Evolutionary conservation across 1,140 invertebrate genomes (phyloP), one percentile per base, ranked within the genome.

Genomic region (Lasaia peninsularis): DNA sequence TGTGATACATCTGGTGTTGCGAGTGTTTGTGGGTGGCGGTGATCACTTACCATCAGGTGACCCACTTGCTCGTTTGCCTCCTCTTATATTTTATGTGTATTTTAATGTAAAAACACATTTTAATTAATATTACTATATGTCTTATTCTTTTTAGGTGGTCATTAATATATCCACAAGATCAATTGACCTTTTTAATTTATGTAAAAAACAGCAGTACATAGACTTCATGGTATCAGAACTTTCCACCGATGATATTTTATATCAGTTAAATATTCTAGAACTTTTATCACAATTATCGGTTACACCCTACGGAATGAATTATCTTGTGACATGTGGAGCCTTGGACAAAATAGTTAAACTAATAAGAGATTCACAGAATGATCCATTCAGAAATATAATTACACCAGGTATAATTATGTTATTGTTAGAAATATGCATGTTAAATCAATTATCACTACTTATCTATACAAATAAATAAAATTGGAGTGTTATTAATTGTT

Each of bases 241-340:
- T 6, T 86, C 94, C 33, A 92, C 90, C 50, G 91, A 93, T 62
- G 96, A 97, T 88, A 86, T 96, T 40, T 79, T 97, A 31, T 80
- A 95, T 11, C 93, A 95, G 73, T 81, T 96, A 48, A 96, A 95
- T 75, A 92, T 94, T 35, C 74, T 97, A 40, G 94, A 96, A 83
- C 75, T 95, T n/a, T 67, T 97, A 9, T 93, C 93, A 8, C 91
- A 92, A 48, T 84, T 97, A 32, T 93, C 92, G 7, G 63, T 91
- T 24, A 91, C 86, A 33, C 88, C 93, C 50, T 92, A 96, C 71
- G 95, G 95, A 0, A 90, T 95, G 0, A 80, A 90, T 48, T 96
- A 92, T 77, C 88, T 97, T 56, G 92, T 95, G 32, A 76, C 92
- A 31, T 90, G 92, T 56, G 91, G 91, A 2, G 89, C 94, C 5